Conservation (phyloP, 2,113 vertebrate species). For the Colius striatus region DNA sequence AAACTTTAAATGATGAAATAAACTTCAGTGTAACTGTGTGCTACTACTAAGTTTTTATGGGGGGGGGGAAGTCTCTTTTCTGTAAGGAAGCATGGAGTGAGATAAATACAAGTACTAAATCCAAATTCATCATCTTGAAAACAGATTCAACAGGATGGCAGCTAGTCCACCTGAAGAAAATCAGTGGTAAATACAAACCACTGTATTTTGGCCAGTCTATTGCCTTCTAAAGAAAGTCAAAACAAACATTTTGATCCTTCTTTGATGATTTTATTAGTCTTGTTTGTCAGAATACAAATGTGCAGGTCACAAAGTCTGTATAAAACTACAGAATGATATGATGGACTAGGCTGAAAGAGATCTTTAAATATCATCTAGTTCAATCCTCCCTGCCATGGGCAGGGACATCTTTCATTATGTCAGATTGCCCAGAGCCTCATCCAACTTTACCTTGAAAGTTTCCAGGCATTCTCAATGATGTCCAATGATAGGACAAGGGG, state of each 20-base stretch:
- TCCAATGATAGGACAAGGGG: too few species aligned
- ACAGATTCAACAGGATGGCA: not conserved
- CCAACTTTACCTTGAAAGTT: too few species aligned
- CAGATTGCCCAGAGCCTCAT: not conserved
- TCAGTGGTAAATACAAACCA: not conserved
- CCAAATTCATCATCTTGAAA: not conserved
- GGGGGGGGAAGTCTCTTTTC: not conserved
- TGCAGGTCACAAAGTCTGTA: rapidly evolving
- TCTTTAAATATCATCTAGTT: not conserved
- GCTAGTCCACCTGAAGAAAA: not conserved
- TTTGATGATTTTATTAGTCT: not conserved
- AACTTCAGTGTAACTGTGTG: not conserved
- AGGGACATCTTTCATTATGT: too few species aligned
- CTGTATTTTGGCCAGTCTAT: not conserved
- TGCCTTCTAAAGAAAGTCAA: not conserved
- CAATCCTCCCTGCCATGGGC: rapidly evolving
- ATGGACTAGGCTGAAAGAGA: not conserved
- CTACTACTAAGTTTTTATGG: not conserved
- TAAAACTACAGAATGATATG: not conserved
- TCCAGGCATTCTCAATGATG: too few species aligned
- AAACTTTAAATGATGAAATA: not conserved
- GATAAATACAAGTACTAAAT: not conserved
- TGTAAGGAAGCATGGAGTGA: not conserved
- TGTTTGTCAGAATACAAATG: not conserved
- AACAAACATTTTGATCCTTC: not conserved